Conservation (phyloP, 2,888 invertebrate species). For the Synergus laeviventris region DNA sequence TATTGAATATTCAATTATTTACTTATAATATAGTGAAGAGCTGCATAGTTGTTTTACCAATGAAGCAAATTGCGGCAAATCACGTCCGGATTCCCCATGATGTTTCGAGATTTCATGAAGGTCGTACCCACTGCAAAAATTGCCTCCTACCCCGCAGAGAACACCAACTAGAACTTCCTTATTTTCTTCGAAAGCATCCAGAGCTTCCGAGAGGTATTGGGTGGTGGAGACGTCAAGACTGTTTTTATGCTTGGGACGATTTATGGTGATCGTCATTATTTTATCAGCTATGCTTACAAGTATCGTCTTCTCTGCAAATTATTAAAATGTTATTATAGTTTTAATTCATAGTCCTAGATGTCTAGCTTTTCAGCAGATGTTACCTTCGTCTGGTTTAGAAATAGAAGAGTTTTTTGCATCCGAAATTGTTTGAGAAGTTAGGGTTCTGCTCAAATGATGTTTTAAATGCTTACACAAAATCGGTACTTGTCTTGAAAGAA, state of each 20-base stretch:
- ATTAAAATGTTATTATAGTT: background rate
- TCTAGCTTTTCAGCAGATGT: background rate
- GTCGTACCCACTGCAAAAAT: constrained; percentile 95
- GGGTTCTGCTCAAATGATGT: constrained; percentile 27
- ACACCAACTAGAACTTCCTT: constrained; percentile 84
- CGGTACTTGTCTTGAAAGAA: constrained; percentile 13
- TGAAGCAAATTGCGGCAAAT: constrained; percentile 67
- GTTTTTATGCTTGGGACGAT: constrained; percentile 89
- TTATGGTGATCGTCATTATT: constrained; percentile 90
- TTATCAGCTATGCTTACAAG: constrained; percentile 75
- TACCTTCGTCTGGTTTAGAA: constrained; percentile 20
- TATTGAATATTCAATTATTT: background rate
- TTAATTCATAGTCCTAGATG: background rate
- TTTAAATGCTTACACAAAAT: constrained; percentile 26
- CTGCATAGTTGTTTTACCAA: constrained; percentile 59
- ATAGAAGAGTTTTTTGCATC: background rate
- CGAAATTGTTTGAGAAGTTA: constrained; percentile 8
- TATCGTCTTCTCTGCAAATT: constrained; percentile 13
- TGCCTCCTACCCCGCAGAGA: constrained; percentile 93
- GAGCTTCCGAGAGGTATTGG: constrained; percentile 82
- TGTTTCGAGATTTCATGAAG: constrained; percentile 83
- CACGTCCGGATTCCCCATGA: constrained; percentile 60
- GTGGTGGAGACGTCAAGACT: constrained; percentile 86
- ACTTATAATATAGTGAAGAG: constrained; percentile 7
- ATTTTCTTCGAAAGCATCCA: constrained; percentile 89